Base-by-base conservation (phyloP, 2,113 vertebrate species). In the Alaudala cheleensis region DNA sequence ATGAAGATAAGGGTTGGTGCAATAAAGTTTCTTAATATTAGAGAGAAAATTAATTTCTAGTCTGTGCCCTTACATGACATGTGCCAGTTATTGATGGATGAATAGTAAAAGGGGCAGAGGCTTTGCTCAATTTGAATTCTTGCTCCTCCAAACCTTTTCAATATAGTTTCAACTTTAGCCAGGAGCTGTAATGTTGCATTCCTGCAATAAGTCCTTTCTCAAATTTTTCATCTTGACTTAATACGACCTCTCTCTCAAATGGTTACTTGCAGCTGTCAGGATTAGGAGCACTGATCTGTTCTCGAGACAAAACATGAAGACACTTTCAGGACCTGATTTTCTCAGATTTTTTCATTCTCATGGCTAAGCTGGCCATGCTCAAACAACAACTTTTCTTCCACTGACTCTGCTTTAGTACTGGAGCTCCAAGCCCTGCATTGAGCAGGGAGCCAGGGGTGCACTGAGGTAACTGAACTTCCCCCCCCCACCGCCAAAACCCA, bases 11-110 rank as follows among this genome's bases (percentile, higher is more conserved):
- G 76, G 21, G 40, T 70, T 86, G 31, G 56, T 90, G 56, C 56
- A 90, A 81, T 96, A 88, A 85, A 47, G 11, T 82, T 95, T 53
- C 85, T 96, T 69, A 90, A 74, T 96, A 96, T 95, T 95, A 94
- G 61, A 0, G 0, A 73, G 72, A 88, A 90, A 96, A 96, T 95
- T 96, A 95, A 96, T 96, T 96, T 96, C 88, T 78, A 92, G 44
- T 56, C 82, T 71, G 31, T 93, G n/a, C 49, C 56, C 51, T 92
- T 90, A 92, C 71, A 86, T 88, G 87, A 51, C 90, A 88, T 73
- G 39, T 86, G 87, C 34, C 82, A 83, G 62, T 85, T 94, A 73
- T 60, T 92, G 94, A 95, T 90, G 79, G 54, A 88, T 93, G 90
- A 95, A 85, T 22, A 86, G 79, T 31, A 88, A 92, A 88, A 88